These are phyloP conservation scores for Gymnothorax reevesii DNA, from an alignment of 2,797 vertebrate species.

Conservation along the genomic window DNA sequence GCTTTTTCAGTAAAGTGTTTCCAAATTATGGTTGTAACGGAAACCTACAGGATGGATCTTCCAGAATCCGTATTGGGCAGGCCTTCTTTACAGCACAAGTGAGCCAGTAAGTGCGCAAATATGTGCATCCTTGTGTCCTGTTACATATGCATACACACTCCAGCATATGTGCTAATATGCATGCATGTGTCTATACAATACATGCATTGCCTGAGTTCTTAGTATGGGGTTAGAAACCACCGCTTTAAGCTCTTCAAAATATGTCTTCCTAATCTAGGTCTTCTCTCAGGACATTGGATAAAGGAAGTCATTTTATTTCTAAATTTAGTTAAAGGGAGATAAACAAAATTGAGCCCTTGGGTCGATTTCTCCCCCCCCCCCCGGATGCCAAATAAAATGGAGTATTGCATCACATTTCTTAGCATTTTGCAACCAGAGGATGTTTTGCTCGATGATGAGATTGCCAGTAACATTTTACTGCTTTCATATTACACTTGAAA, in stretches of 20 bases:
- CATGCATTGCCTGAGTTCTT: slow-evolving; percentile 46
- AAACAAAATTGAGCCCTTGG: not conserved
- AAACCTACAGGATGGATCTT: too few relatives aligned
- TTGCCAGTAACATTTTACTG: slow-evolving; percentile 20
- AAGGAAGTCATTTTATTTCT: not conserved
- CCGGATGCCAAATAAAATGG: slow-evolving; percentile 40
- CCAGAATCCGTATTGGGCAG: too few relatives aligned
- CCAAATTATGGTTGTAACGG: too few relatives aligned
- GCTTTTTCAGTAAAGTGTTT: too few relatives aligned
- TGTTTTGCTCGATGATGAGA: slow-evolving; percentile 26
- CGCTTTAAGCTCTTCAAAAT: not conserved
- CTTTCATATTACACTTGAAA: slow-evolving; percentile 9
- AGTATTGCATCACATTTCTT: not conserved
- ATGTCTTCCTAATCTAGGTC: slow-evolving; percentile 42
- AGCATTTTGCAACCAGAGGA: slow-evolving; percentile 31
- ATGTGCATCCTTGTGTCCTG: slow-evolving; percentile 24
- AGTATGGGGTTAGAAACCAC: not conserved
- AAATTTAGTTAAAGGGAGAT: not conserved
- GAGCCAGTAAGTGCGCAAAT: slow-evolving; percentile 32
- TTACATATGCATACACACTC: too few relatives aligned
- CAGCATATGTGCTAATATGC: not conserved
- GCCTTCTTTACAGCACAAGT: not conserved
- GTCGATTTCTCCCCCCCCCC: not conserved
- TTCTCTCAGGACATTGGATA: slow-evolving; percentile 15
- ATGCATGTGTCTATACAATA: slow-evolving; percentile 36